These are phyloP conservation scores for Ephialtes manifestator DNA, from an alignment of 2,888 invertebrate genomes.

Conservation along the genomic window DNA sequence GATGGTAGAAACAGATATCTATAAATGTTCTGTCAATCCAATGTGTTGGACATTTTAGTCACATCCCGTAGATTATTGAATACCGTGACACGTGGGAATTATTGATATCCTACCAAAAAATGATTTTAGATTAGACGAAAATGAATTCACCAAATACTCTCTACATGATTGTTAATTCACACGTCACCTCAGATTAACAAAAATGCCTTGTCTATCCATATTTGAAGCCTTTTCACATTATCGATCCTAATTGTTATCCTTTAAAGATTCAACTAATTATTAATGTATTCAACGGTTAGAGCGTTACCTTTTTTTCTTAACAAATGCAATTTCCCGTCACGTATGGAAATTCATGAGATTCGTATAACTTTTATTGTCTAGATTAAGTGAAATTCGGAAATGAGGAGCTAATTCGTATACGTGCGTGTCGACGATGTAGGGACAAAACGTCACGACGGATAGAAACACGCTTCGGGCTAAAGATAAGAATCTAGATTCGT, in stretches of 20 bases:
- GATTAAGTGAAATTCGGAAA: constrained; percentile 22
- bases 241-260: background rate
- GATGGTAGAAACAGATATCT: background rate
- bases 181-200: too few species aligned
- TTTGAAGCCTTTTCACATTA: background rate
- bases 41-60: background rate
- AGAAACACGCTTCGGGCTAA: constrained; percentile 5
- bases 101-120: too few species aligned
- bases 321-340: background rate
- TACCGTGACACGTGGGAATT: too few species aligned
- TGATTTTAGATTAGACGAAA: too few species aligned
- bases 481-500: constrained; percentile 42
- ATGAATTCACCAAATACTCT: too few species aligned
- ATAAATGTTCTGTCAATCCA: too few species aligned
- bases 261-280: background rate
- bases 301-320: background rate
- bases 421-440: constrained; percentile 19
- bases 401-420: constrained; percentile 32
- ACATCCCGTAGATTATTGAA: background rate
- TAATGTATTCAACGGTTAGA: background rate
- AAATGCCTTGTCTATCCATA: background rate
- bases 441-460: constrained; percentile 41
- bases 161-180: too few species aligned
- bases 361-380: background rate
- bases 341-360: background rate